A percentile compares a stretch with the other conserved stretches of the same genome.
These are phyloP conservation scores for Toxotes lorentzi DNA, from an alignment of 2,797 vertebrate genomes.

Conservation along the genomic window DNA sequence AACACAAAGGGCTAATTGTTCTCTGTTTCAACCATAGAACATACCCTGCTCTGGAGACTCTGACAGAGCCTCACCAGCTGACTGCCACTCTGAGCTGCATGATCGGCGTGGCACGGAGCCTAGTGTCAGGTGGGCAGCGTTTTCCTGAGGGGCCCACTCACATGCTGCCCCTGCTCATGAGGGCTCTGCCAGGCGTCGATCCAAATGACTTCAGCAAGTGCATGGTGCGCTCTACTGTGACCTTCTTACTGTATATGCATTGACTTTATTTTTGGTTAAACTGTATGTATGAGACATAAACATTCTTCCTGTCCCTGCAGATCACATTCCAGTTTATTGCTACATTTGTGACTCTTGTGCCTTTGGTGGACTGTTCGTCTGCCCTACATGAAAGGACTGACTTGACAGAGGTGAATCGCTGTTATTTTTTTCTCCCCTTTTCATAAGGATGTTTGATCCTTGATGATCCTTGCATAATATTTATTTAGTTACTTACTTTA, in stretches of 20 bases:
- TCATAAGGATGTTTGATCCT: not conserved
- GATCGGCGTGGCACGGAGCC: conserved; percentile 95
- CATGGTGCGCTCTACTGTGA: conserved; percentile 88
- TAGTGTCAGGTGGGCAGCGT: conserved; percentile 91
- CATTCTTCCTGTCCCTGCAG: conserved; percentile 73
- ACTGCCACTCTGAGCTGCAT: conserved; percentile 98
- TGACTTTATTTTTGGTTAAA: not conserved
- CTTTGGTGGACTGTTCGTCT: conserved; percentile 98
- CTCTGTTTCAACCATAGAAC: conserved; percentile 83
- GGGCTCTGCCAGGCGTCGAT: conserved; percentile 96
- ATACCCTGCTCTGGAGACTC: conserved; percentile 96
- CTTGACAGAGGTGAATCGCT: conserved; percentile 90
- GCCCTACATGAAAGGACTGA: conserved; percentile 92
- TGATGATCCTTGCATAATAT: not conserved
- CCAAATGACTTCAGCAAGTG: conserved; percentile 99
- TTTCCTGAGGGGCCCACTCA: conserved; percentile 97
- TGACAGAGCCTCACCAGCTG: conserved; percentile 98
- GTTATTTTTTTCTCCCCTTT: not conserved
- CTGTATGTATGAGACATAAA: not conserved
- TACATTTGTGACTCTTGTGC: conserved; percentile 98
- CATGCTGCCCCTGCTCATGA: conserved; percentile 97
- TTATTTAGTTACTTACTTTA: not conserved
- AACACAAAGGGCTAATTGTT: conserved; percentile 63
- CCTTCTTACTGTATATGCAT: not conserved
- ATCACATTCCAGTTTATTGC: conserved; percentile 99